Percentiles rank a stretch among this genome's conserved stretches.
Conservation (phyloP, 2,888 invertebrate species). For the Aspidiotus rigidus region DNA sequence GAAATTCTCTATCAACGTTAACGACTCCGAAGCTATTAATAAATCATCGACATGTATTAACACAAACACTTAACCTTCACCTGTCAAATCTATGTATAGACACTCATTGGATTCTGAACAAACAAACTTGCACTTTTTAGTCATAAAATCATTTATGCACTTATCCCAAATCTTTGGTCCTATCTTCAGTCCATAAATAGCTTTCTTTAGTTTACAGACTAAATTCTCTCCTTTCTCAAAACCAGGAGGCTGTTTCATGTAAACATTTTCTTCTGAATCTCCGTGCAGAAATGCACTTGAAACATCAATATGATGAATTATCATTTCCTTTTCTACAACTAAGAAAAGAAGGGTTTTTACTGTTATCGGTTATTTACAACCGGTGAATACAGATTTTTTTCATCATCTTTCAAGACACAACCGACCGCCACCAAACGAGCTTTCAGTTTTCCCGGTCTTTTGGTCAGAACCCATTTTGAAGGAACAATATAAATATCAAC, state of each 20-base stretch:
- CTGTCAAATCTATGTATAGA: too few relatives aligned
- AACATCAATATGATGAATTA: background rate
- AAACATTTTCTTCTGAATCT: background rate
- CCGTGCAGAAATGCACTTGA: background rate
- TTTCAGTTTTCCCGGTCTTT: background rate
- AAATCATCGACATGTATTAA: background rate
- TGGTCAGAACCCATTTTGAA: background rate
- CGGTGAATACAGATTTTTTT: background rate
- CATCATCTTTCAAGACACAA: background rate
- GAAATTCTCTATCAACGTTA: rapidly evolving
- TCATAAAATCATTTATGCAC: background rate
- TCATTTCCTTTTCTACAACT: background rate
- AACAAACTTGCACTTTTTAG: background rate
- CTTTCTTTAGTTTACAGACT: background rate
- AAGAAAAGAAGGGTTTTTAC: background rate
- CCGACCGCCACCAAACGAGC: background rate
- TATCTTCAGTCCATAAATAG: background rate
- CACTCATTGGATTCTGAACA: background rate
- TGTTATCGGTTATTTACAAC: background rate
- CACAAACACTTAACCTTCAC: background rate
- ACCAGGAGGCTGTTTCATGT: background rate
- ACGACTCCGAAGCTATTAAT: background rate
- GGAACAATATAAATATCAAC: background rate
- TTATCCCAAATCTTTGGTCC: background rate
- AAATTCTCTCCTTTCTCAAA: background rate